Base-by-base conservation (phyloP, 1,140 invertebrate genomes). In the Cydia pomonella region DNA sequence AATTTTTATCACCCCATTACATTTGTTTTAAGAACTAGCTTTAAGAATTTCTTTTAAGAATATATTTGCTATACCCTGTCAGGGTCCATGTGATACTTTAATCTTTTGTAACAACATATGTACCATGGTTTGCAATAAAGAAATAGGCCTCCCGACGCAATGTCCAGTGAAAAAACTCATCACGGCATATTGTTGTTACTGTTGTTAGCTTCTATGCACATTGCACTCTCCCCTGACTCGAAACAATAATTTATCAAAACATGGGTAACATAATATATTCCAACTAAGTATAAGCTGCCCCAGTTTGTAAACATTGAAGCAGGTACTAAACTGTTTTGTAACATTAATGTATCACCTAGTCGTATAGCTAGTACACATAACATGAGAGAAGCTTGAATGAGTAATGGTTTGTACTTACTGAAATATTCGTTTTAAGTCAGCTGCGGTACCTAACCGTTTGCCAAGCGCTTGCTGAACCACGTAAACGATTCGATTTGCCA, bases 401-500 rank as follows among this genome's bases (percentile, higher is more conserved):
- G 4, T 63, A 63, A 63, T 63, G 62, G 62, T 16, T 5, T 63
- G 62, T 63, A 23, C 62, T 63, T 63, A 27, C 21, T 63, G 12
- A 27, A 63, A 63, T 63, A 25, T 63, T 63, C 62, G 62, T 63
- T 63, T 63, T 63, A 63, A 63, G 62, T 63, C 62, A 63, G 62
- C 12, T 63, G 62, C 62, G 62, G 62, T 63, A 23, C 53, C 79
- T 83, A 81, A 83, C 75, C 77, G 73, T 79, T 77, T 80, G 72
- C 53, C 74, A 62, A 76, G 75, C 73, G 72, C 71, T 74, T 71
- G 76, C 62, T 72, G 76, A 69, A 78, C 79, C 82, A 78, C 78
- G 84, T 85, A 86, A 86, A 85, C 82, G 82, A 79, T 81, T 81
- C 80, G 79, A 80, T 82, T 80, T 78, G 77, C 81, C 83, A 75